Conservation (phyloP, 2,797 vertebrate species). For the Percopsis omiscomaycus region DNA sequence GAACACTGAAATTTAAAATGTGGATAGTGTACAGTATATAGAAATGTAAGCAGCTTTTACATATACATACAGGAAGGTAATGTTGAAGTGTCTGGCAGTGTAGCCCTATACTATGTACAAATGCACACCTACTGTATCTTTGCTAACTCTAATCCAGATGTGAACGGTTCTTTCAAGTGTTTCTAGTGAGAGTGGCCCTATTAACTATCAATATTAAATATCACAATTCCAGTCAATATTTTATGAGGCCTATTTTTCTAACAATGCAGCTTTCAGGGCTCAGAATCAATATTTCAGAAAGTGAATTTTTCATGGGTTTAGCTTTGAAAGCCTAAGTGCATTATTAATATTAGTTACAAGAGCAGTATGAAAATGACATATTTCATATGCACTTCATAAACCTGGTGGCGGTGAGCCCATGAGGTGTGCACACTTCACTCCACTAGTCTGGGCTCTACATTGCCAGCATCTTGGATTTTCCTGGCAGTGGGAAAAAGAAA, state of each 20-base stretch:
- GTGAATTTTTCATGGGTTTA: constrained; percentile 72
- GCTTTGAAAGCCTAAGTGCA: constrained; percentile 70
- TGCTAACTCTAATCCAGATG: constrained; percentile 27
- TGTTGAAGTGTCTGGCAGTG: constrained; percentile 35
- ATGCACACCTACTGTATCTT: background rate
- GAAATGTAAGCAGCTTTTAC: background rate
- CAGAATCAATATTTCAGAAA: constrained; percentile 77
- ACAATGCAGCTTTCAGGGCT: constrained; percentile 70
- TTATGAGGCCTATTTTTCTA: constrained; percentile 74
- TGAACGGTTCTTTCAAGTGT: constrained; percentile 31
- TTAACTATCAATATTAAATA: constrained; percentile 73
- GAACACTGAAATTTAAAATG: constrained; percentile 16
- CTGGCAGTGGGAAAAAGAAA: background rate
- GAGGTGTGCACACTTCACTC: constrained; percentile 47
- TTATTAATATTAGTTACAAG: constrained; percentile 72
- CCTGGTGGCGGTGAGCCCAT: constrained; percentile 58
- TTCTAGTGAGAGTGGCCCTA: constrained; percentile 47
- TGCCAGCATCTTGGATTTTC: constrained; percentile 34
- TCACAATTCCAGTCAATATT: constrained; percentile 69
- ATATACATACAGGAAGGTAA: constrained; percentile 12
- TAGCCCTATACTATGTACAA: background rate
- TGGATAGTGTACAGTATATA: constrained; percentile 8
- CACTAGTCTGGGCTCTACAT: constrained; percentile 15
- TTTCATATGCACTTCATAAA: constrained; percentile 54
- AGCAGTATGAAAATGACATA: constrained; percentile 65